Conservation (phyloP, 2,797 vertebrate species). For the Galago senegalensis region DNA sequence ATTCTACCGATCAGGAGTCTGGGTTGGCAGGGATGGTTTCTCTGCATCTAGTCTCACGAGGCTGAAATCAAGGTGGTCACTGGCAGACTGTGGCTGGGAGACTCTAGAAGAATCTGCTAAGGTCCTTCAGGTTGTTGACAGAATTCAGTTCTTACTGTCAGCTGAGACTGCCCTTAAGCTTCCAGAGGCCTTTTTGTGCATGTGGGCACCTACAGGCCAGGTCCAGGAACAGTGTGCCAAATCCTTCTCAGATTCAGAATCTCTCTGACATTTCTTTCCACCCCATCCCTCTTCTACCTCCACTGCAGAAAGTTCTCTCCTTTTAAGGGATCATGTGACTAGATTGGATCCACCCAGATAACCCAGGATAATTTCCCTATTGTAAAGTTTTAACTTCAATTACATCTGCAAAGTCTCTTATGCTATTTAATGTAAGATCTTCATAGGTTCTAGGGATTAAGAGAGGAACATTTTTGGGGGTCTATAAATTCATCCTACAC, state of each 20-base stretch:
- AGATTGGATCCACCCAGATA: background rate
- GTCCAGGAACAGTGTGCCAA: background rate
- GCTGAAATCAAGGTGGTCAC: background rate
- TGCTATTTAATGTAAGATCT: background rate
- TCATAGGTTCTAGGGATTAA: background rate
- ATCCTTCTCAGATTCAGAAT: background rate
- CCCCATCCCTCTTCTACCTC: background rate
- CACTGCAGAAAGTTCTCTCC: background rate
- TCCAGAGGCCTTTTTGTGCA: background rate
- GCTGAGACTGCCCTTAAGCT: background rate
- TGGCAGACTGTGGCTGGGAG: background rate
- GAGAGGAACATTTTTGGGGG: background rate
- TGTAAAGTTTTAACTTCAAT: slow-evolving; percentile 33
- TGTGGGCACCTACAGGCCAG: rapidly evolving
- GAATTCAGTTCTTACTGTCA: background rate
- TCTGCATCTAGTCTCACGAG: background rate
- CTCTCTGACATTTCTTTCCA: background rate
- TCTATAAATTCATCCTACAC: background rate
- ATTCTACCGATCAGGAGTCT: background rate
- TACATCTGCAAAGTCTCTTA: background rate
- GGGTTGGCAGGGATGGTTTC: background rate
- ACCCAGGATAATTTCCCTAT: background rate
- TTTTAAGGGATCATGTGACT: background rate
- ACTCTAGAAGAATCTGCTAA: background rate
- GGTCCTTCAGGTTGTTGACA: background rate